Evolutionary conservation across 2,888 invertebrate genomes (phyloP).

Genomic region (Drosophila hamatofila): DNA sequence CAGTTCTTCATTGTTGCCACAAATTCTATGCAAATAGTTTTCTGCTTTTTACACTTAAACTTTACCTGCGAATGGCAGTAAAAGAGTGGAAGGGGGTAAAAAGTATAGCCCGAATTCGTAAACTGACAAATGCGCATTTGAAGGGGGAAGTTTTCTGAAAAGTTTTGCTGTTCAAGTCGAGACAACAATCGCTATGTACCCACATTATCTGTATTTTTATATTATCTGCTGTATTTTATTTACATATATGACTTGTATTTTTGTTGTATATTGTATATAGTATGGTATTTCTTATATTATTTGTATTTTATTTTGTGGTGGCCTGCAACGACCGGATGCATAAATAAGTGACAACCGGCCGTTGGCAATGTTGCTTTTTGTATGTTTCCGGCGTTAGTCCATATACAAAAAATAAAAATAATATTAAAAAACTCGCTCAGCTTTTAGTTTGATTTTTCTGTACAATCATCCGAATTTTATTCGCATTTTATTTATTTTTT

Average conservation of each 20-base stretch:
- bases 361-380: conserved; percentile 50
- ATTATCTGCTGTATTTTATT: conserved; percentile 45
- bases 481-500: conserved; percentile 27
- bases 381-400: conserved; percentile 63
- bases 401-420: conserved; percentile 18
- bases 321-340: conserved; percentile 69
- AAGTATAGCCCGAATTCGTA: neutral
- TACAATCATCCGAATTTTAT: neutral
- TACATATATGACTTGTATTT: conserved; percentile 29
- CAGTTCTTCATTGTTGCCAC: conserved; percentile 18
- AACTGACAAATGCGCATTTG: conserved; percentile 18
- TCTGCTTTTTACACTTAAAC: conserved; percentile 40
- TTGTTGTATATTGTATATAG: neutral
- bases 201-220: conserved; percentile 44
- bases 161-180: conserved; percentile 22
- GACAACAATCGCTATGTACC: conserved; percentile 40
- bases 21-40: conserved; percentile 57
- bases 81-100: neutral
- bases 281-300: conserved; percentile 12
- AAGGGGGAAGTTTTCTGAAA: conserved; percentile 19
- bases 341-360: conserved; percentile 76
- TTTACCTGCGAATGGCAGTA: conserved; percentile 19
- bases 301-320: conserved; percentile 31
- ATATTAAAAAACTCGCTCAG: conserved; percentile 27
- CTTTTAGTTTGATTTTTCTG: conserved; percentile 52